Conservation (phyloP, 1,140 invertebrate genomes). For the Trichoplusia ni region DNA sequence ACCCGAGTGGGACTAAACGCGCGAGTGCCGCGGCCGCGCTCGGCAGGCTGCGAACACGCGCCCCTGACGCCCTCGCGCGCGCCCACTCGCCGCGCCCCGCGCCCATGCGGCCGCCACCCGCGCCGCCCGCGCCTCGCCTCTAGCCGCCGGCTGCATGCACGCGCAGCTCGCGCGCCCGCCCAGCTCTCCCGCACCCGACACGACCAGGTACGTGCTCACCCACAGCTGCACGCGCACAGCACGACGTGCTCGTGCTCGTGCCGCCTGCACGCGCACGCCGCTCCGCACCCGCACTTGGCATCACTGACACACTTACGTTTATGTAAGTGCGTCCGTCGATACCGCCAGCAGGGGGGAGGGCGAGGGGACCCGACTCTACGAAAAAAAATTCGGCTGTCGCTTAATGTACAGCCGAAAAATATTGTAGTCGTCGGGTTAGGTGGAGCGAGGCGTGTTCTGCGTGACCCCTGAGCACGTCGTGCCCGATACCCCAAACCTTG, state of each 20-base stretch:
- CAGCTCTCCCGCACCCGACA: background rate
- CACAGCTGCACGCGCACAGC: background rate
- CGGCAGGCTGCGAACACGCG: constrained; percentile 41
- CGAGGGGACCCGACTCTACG: background rate
- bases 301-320: constrained; percentile 63
- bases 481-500: background rate
- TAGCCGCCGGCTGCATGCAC: constrained; percentile 45
- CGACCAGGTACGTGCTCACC: constrained; percentile 5
- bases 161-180: constrained; percentile 17
- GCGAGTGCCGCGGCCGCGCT: constrained; percentile 68
- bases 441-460: background rate
- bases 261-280: background rate
- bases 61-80: constrained; percentile 18
- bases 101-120: too few species aligned
- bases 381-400: background rate
- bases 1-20: constrained; percentile 64
- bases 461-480: background rate
- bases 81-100: background rate
- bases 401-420: too few species aligned
- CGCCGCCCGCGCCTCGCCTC: constrained; percentile 67
- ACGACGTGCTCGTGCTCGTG: background rate
- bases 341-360: constrained; percentile 36
- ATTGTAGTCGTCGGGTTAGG: background rate
- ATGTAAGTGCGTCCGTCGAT: constrained; percentile 65
- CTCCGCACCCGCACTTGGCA: constrained; percentile 2